Conservation (phyloP, 2,888 invertebrate species). For the Melinaea menophilus region DNA sequence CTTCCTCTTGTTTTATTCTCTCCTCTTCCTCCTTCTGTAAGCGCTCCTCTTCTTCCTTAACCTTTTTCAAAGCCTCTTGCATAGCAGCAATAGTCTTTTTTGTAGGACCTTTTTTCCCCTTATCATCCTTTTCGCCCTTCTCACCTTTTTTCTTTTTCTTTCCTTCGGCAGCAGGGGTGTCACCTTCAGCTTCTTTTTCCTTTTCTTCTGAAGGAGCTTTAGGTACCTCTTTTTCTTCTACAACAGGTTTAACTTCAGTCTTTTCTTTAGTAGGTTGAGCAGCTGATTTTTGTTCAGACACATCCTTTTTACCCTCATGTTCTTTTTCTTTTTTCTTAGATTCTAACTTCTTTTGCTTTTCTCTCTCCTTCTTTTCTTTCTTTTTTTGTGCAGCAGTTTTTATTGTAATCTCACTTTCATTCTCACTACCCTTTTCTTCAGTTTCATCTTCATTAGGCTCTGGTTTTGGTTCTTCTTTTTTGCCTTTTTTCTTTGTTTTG, state of each 20-base stretch:
- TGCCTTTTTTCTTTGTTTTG: conserved; percentile 61
- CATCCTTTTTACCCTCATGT: conserved; percentile 55
- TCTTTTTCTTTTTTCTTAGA: conserved; percentile 78
- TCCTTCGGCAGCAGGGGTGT: conserved; percentile 55
- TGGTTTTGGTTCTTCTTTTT: conserved; percentile 56
- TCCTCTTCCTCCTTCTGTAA: conserved; percentile 87
- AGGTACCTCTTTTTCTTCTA: conserved; percentile 61
- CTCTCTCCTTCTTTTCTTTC: conserved; percentile 91
- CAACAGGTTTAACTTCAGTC: conserved; percentile 44
- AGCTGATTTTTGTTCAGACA: conserved; percentile 43
- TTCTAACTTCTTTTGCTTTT: conserved; percentile 85
- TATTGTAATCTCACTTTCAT: conserved; percentile 79
- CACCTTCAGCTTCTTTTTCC: conserved; percentile 56
- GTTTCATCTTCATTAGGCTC: conserved; percentile 44
- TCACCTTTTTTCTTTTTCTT: conserved; percentile 72
- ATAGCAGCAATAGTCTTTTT: conserved; percentile 93
- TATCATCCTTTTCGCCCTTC: conserved; percentile 76
- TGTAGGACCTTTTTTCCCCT: conserved; percentile 84
- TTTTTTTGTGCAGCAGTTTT: conserved; percentile 93
- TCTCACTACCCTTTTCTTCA: conserved; percentile 70
- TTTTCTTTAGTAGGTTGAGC: conserved; percentile 39
- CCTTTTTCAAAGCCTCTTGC: conserved; percentile 93
- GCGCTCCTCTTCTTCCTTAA: conserved; percentile 93
- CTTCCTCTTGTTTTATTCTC: conserved; percentile 83
- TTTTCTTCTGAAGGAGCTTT: conserved; percentile 57